Evolutionary conservation across 2,888 invertebrate species (phyloP).

Genomic region (Camptogramma bilineatum): DNA sequence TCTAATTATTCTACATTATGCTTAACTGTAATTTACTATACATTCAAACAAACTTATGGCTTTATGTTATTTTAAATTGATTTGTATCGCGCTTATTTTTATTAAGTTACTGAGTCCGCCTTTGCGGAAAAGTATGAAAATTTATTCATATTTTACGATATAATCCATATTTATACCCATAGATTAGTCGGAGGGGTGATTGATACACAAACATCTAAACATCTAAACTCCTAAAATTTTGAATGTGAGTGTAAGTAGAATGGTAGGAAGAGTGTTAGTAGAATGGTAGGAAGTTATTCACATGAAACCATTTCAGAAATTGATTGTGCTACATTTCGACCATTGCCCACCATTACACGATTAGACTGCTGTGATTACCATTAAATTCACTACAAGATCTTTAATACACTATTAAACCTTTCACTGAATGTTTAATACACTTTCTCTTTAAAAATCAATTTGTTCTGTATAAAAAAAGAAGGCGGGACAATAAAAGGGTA

Average conservation of each 20-base stretch:
- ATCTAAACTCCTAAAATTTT: too few relatives aligned
- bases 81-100: too few relatives aligned
- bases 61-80: too few relatives aligned
- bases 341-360: background rate
- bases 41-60: background rate
- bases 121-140: too few relatives aligned
- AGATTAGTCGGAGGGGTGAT: too few relatives aligned
- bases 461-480: slow-evolving; percentile 52
- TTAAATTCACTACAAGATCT: slow-evolving; percentile 1
- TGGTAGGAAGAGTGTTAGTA: too few relatives aligned
- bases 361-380: background rate
- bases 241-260: too few relatives aligned
- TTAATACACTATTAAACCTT: slow-evolving; percentile 46
- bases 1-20: slow-evolving; percentile 47
- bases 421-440: slow-evolving; percentile 61
- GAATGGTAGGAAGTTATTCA: too few relatives aligned
- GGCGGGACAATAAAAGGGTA: slow-evolving; percentile 62
- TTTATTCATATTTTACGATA: too few relatives aligned
- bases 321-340: background rate
- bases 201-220: too few relatives aligned
- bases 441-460: slow-evolving; percentile 72
- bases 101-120: too few relatives aligned
- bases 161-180: too few relatives aligned
- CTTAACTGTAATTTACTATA: slow-evolving; percentile 11
- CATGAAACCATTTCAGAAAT: background rate